Evolutionary conservation across 2,797 vertebrate species (phyloP).

Genomic region (Vipera latastei): DNA sequence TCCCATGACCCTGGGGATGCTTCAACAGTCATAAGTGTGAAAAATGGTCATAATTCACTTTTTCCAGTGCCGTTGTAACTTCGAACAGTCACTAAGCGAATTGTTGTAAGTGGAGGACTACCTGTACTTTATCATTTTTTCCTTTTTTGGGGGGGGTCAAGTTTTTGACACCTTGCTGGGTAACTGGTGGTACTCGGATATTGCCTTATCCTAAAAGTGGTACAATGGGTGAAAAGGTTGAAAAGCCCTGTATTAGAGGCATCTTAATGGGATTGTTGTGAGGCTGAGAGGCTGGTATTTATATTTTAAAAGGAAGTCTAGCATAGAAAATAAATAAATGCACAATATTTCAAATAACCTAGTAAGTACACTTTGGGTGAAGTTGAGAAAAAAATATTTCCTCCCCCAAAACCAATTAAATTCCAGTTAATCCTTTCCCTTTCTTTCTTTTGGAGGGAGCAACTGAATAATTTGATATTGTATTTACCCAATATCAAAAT

Average conservation of each 20-base stretch:
- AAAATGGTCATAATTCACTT: too few species aligned
- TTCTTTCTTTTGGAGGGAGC: slow-evolving; percentile 38
- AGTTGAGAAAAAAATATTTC: slow-evolving; percentile 41
- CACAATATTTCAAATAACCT: neutral
- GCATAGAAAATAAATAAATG: neutral
- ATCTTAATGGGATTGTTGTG: neutral
- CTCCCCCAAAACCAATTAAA: slow-evolving; percentile 43
- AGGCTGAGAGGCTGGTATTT: neutral
- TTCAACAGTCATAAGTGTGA: too few species aligned
- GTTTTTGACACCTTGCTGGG: too few species aligned
- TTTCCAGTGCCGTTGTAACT: too few species aligned
- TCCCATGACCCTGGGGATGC: too few species aligned
- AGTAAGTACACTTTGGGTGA: slow-evolving; percentile 54
- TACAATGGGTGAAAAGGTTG: too few species aligned
- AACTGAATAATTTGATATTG: slow-evolving; percentile 24
- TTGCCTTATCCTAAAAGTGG: too few species aligned
- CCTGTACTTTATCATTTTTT: too few species aligned
- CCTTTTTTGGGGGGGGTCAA: too few species aligned
- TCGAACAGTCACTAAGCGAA: too few species aligned
- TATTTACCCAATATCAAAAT: slow-evolving; percentile 11
- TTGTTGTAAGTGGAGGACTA: too few species aligned
- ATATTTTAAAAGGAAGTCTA: neutral
- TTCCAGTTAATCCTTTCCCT: slow-evolving; percentile 44
- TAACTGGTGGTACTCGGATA: too few species aligned
- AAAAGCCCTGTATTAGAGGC: neutral